Evolutionary conservation across 2,888 invertebrate genomes (phyloP).

Genomic region (Pseudococcus viburni): DNA sequence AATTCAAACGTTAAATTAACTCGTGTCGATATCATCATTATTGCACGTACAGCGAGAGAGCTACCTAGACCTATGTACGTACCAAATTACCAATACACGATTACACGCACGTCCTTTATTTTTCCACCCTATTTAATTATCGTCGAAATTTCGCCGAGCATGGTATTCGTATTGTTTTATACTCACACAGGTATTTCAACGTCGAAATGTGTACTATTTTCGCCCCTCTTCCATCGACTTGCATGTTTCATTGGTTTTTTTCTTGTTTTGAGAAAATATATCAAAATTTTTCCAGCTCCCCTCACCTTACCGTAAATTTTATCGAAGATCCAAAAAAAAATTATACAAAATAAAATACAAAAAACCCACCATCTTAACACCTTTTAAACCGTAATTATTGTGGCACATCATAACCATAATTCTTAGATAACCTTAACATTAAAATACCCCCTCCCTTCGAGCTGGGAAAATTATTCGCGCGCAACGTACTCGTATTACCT

Average conservation of each 20-base stretch:
- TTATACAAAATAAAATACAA: too few relatives aligned
- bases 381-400: not conserved
- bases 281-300: too few relatives aligned
- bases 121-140: not conserved
- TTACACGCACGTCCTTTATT: not conserved
- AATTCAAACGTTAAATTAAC: constrained; percentile 16
- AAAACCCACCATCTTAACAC: not conserved
- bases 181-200: too few relatives aligned
- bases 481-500: constrained; percentile 5
- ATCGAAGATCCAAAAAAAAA: too few relatives aligned
- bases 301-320: too few relatives aligned
- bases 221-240: too few relatives aligned
- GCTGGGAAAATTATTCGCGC: constrained; percentile 10
- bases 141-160: not conserved
- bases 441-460: not conserved
- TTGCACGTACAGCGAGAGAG: not conserved
- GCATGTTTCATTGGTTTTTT: too few relatives aligned
- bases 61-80: not conserved
- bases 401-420: not conserved
- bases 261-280: too few relatives aligned
- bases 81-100: not conserved
- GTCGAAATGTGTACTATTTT: too few relatives aligned
- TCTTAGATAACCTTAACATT: not conserved
- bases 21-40: constrained; percentile 8
- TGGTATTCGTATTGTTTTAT: too few relatives aligned